Evolutionary conservation across 2,113 vertebrate species (phyloP).

Genomic region (Proterorhinus semilunaris): DNA sequence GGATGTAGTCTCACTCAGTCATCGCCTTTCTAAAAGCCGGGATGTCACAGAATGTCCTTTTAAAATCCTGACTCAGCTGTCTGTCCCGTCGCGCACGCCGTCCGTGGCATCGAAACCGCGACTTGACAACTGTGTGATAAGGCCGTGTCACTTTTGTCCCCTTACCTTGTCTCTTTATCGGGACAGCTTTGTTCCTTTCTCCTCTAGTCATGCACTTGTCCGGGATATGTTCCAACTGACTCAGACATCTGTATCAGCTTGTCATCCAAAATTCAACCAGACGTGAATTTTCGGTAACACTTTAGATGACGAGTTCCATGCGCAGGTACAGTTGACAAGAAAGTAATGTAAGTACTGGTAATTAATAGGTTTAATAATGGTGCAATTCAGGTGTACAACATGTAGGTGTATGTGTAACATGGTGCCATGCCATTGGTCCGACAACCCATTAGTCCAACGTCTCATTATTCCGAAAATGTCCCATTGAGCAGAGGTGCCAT

Average conservation of each 20-base stretch:
- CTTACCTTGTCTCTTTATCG: slow-evolving; percentile 1
- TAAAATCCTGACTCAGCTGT: background rate
- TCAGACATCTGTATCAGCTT: background rate
- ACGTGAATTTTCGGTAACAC: too few species aligned
- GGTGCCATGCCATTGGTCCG: too few species aligned
- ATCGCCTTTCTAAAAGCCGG: background rate
- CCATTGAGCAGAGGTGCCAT: too few species aligned
- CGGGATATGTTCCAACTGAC: slow-evolving; percentile 3
- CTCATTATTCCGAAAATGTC: too few species aligned
- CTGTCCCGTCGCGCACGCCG: background rate
- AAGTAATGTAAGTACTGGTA: too few species aligned
- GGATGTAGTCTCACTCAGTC: too few species aligned
- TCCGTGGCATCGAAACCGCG: background rate
- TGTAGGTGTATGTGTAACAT: too few species aligned
- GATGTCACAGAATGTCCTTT: background rate
- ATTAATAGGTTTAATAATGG: too few species aligned
- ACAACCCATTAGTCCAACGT: too few species aligned
- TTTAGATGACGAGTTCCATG: too few species aligned
- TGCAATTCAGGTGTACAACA: too few species aligned
- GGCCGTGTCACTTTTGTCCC: slow-evolving; percentile 8
- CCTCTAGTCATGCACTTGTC: slow-evolving; percentile 5
- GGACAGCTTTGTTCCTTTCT: slow-evolving; percentile 6
- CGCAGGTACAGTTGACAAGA: too few species aligned
- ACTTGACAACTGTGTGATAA: slow-evolving; percentile 11
- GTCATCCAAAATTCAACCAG: background rate